phyloP scores from a whole-genome alignment of 2,888 invertebrate genomes.

The Baronia brevicornis region DNA sequence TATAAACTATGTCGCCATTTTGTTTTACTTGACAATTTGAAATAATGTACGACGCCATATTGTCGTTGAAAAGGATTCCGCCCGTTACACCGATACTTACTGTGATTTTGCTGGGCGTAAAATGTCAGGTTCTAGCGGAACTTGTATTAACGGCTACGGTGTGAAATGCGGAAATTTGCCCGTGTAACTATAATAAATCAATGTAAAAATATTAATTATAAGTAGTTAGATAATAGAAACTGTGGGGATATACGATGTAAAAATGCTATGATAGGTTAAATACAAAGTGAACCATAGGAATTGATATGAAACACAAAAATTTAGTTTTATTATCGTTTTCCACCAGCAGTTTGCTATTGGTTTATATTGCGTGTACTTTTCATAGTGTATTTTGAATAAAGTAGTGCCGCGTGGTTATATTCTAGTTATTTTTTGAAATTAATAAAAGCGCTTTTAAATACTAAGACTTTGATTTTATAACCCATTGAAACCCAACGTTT shows the following conservation, averaged over 20 bases:
- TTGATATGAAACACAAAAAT: conserved; percentile 20
- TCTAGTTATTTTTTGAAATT: conserved; percentile 71
- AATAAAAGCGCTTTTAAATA: conserved; percentile 67
- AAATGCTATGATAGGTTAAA: conserved; percentile 49
- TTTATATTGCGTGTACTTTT: conserved; percentile 59
- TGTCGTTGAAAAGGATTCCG: conserved; percentile 6
- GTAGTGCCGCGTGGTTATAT: conserved; percentile 65
- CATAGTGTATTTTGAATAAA: conserved; percentile 63
- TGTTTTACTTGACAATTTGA: background rate
- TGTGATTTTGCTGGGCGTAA: conserved; percentile 27
- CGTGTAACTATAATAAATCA: conserved; percentile 27
- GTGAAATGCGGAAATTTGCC: conserved; percentile 16
- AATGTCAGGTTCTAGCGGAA: conserved; percentile 21
- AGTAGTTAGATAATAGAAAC: conserved; percentile 48
- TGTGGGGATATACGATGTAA: conserved; percentile 36
- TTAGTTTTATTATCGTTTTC: conserved; percentile 36
- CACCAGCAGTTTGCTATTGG: conserved; percentile 36
- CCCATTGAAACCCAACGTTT: no score
- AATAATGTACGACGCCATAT: background rate
- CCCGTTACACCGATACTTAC: conserved; percentile 1
- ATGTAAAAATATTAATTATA: conserved; percentile 52
- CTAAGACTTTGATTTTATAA: conserved; percentile 20
- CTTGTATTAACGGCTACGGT: conserved; percentile 7
- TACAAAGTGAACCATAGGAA: conserved; percentile 46
- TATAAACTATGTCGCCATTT: conserved; percentile 1